Evolutionary conservation across 92 coral and sea anemone species (phyloP), one percentile per base, ranked within the genome.

Genomic region (Hydrozoanthus gracilis): DNA sequence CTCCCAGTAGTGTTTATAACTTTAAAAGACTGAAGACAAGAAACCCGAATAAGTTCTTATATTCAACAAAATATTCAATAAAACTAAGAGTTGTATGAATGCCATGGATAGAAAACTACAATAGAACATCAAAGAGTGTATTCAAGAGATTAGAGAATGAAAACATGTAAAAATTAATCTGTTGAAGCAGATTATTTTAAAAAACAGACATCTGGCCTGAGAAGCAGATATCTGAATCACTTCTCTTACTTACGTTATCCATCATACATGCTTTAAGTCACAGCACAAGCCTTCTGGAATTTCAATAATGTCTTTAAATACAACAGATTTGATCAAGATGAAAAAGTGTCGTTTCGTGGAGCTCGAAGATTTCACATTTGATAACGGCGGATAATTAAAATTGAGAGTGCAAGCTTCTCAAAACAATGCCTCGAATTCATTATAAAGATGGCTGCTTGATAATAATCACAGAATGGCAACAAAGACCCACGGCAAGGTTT

Each of bases 221-320:
- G 16, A 14, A 58, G 64, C 15, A 56, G 64, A 9, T 51, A n/a
- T 15, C 60, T 50, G 62, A 75, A 75, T 49, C 56, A 75, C 12
- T 27, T 16, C 12, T 5, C 16, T 4, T 7, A 50, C 10, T 6
- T 6, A 68, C 17, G 14, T 20, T 62, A 20, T 14, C 14, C 68
- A 62, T 8, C 6, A 51, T 7, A 46, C n/a, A 62, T n/a, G 68
- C 35, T 64, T 47, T 46, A 79, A 11, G 55, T 64, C 73, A 46
- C 55, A 79, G 71, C 69, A 39, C 50, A n/a, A 49, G 20, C 3
- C 79, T 75, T 6, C 61, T 39, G 45, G 69, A 35, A 77, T 77
- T 60, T 77, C 52, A 55, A 58, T 7, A 10, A 76, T 51, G 66
- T 46, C 62, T 54, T 51, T 55, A 76, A 27, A 55, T 35, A 77